Conservation (phyloP, 2,888 invertebrate species). For the Ornithoptera priamus region DNA sequence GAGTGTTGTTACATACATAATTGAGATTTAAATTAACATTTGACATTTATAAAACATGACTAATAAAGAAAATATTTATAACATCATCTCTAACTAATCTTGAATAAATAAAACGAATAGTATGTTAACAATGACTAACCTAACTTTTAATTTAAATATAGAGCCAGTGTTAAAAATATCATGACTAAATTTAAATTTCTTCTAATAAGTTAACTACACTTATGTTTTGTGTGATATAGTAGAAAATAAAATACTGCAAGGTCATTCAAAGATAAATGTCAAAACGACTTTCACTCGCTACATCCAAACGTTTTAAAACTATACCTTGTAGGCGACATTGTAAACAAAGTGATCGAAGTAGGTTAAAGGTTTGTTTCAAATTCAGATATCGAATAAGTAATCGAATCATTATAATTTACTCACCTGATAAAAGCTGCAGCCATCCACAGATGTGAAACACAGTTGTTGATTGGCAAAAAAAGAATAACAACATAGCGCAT, state of each 20-base stretch:
- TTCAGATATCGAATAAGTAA: too few relatives aligned
- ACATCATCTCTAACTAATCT: slow-evolving; percentile 3
- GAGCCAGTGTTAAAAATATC: too few relatives aligned
- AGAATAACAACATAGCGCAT: slow-evolving; percentile 93
- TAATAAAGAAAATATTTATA: slow-evolving; percentile 14
- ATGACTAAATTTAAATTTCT: too few relatives aligned
- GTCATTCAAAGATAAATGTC: slow-evolving; percentile 2
- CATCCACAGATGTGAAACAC: slow-evolving; percentile 97
- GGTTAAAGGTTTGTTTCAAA: too few relatives aligned
- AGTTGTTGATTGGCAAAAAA: slow-evolving; percentile 94
- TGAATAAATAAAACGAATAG: background rate
- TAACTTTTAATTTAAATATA: too few relatives aligned
- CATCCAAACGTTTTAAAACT: slow-evolving; percentile 2
- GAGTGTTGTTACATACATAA: too few relatives aligned
- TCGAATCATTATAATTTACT: slow-evolving; percentile 46
- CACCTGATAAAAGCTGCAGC: slow-evolving; percentile 97
- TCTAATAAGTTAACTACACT: too few relatives aligned
- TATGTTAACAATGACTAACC: too few relatives aligned
- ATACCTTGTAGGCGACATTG: background rate
- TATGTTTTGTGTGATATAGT: too few relatives aligned
- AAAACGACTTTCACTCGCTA: slow-evolving; percentile 12
- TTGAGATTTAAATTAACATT: background rate
- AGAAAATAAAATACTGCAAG: background rate
- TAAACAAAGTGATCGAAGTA: background rate
- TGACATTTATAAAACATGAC: slow-evolving; percentile 11